Evolutionary conservation across 1,140 invertebrate species (phyloP).

Genomic region (Neotoxoptera formosana): DNA sequence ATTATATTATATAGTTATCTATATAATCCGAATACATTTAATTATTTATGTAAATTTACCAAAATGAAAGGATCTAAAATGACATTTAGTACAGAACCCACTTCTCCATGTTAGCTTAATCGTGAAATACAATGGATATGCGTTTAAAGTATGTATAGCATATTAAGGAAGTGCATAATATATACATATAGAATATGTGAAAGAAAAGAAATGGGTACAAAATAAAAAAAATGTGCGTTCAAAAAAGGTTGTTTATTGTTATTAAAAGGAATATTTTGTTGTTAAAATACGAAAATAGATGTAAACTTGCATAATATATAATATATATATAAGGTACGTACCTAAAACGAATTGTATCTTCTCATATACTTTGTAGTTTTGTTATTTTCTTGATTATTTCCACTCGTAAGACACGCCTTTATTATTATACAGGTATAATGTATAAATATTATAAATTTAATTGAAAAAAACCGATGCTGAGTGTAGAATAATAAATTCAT

Average conservation of each 20-base stretch:
- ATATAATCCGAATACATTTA: not conserved
- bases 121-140: constrained; percentile 6
- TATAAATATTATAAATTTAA: not conserved
- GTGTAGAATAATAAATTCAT: not conserved
- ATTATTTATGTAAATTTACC: not conserved
- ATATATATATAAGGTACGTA: not conserved
- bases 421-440: not conserved
- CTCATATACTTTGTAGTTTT: not conserved
- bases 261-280: constrained; percentile 30
- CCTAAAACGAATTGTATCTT: not conserved
- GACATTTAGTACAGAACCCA: not conserved
- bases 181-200: not conserved
- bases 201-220: constrained; percentile 9
- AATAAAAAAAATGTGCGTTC: not conserved
- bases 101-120: not conserved
- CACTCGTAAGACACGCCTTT: no score
- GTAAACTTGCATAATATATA: not conserved
- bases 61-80: not conserved
- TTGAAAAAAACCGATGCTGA: not conserved
- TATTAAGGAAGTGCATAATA: not conserved
- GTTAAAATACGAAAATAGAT: constrained; percentile 9
- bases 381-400: not conserved
- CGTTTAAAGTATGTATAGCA: not conserved
- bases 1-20: not conserved
- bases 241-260: constrained; percentile 48